Conservation (phyloP, 2,113 vertebrate species). For the Peromyscus polionotus region DNA sequence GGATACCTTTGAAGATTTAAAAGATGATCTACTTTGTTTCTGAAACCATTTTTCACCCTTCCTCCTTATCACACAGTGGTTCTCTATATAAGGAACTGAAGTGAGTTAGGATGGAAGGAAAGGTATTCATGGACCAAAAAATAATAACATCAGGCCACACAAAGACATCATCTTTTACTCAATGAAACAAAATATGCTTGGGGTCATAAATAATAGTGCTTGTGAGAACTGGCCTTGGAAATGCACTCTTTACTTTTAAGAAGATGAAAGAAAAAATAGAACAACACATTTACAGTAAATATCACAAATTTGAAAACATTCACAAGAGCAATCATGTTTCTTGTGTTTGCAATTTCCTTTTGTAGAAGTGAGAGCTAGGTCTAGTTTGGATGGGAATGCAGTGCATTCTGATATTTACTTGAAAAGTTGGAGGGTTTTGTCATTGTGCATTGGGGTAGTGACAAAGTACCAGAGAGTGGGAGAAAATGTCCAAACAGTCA, state of each 20-base stretch:
- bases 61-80: conserved; percentile 4
- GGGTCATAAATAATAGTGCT: not conserved
- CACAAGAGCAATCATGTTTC: conserved; percentile 40
- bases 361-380: not conserved
- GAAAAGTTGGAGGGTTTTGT: not conserved
- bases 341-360: conserved; percentile 4
- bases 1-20: conserved; percentile 10
- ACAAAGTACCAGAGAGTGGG: not conserved
- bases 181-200: conserved; percentile 26
- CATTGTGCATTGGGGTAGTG: not conserved
- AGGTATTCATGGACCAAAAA: conserved; percentile 31
- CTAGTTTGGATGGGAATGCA: not conserved
- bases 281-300: conserved; percentile 51
- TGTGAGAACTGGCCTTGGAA: conserved; percentile 4
- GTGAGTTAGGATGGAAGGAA: conserved; percentile 46
- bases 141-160: conserved; percentile 8
- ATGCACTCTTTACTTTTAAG: conserved; percentile 1
- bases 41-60: not conserved
- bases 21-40: conserved; percentile 55
- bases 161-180: conserved; percentile 3
- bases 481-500: not conserved
- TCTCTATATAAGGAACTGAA: conserved; percentile 46
- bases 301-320: conserved; percentile 57
- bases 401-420: not conserved
- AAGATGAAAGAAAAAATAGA: conserved; percentile 64